Percentiles rank a stretch among this genome's conserved stretches.
These are phyloP conservation scores for Zygogramma bicolorata DNA, from an alignment of 2,888 invertebrate genomes.

Conservation along the genomic window DNA sequence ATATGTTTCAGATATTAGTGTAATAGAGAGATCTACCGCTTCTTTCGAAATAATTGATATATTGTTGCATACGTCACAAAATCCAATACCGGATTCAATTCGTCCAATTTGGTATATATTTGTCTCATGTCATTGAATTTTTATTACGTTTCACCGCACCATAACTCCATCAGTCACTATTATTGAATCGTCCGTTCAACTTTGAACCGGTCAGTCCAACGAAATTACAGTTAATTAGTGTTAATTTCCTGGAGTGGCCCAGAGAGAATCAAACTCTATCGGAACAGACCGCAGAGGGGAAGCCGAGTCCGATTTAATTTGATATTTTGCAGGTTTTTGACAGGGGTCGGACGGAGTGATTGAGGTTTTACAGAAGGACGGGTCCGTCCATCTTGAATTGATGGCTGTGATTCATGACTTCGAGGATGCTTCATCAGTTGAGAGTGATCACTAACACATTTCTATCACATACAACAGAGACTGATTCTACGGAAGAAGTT, in stretches of 20 bases:
- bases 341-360: conserved; percentile 17
- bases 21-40: too few relatives aligned
- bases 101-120: too few relatives aligned
- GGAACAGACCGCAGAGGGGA: background rate
- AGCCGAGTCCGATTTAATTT: conserved; percentile 7
- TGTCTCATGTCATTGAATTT: background rate
- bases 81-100: too few relatives aligned
- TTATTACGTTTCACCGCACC: background rate
- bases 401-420: background rate
- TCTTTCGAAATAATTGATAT: too few relatives aligned
- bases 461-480: background rate
- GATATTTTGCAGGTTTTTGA: conserved; percentile 23
- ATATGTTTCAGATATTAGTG: too few relatives aligned
- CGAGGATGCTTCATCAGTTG: background rate
- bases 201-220: conserved; percentile 33
- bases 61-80: too few relatives aligned
- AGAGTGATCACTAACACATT: background rate
- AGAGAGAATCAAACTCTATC: conserved; percentile 21
- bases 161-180: background rate
- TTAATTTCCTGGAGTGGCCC: conserved; percentile 48
- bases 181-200: conserved; percentile 33
- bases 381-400: conserved; percentile 8
- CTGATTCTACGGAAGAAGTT: background rate
- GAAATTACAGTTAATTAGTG: conserved; percentile 47
- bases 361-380: conserved; percentile 9